Evolutionary conservation across 2,797 vertebrate species (phyloP).

Genomic region (Clarias platycephalus): DNA sequence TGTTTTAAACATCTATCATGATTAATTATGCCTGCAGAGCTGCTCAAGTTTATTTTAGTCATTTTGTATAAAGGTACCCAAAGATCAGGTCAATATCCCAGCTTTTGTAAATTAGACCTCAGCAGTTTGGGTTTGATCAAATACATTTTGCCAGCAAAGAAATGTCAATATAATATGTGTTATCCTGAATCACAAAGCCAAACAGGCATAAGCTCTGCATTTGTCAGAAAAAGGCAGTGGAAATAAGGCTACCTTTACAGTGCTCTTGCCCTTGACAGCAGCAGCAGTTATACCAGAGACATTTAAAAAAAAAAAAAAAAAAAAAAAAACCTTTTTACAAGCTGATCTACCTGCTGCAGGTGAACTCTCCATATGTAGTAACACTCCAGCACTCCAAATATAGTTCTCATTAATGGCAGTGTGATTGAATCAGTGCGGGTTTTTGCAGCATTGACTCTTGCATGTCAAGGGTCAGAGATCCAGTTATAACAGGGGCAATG

Average conservation of each 20-base stretch:
- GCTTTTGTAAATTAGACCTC: background rate
- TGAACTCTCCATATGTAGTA: slow-evolving; percentile 31
- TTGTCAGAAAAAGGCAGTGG: slow-evolving; percentile 16
- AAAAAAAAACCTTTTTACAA: background rate
- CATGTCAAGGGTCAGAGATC: slow-evolving; percentile 47
- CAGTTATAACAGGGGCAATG: slow-evolving; percentile 51
- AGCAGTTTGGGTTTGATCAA: slow-evolving; percentile 6
- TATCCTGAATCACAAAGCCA: slow-evolving; percentile 36
- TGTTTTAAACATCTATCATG: background rate
- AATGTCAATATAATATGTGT: slow-evolving; percentile 26
- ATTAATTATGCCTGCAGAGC: slow-evolving; percentile 21
- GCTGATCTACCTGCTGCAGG: slow-evolving; percentile 19
- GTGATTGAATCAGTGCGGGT: slow-evolving; percentile 51
- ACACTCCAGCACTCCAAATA: slow-evolving; percentile 48
- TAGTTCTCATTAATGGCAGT: slow-evolving; percentile 54
- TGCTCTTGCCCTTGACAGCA: slow-evolving; percentile 29
- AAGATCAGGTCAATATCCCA: slow-evolving; percentile 25
- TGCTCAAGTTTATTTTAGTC: slow-evolving; percentile 25
- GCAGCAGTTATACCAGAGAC: background rate
- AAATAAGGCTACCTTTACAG: slow-evolving; percentile 20
- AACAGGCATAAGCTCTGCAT: background rate
- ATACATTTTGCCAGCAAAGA: slow-evolving; percentile 19
- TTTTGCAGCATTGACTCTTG: slow-evolving; percentile 37
- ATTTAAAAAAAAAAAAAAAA: no score
- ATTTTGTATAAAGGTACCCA: slow-evolving; percentile 26